These are phyloP conservation scores for Platorchestia sp. DNA, from an alignment of 1,140 invertebrate genomes.

Conservation along the genomic window DNA sequence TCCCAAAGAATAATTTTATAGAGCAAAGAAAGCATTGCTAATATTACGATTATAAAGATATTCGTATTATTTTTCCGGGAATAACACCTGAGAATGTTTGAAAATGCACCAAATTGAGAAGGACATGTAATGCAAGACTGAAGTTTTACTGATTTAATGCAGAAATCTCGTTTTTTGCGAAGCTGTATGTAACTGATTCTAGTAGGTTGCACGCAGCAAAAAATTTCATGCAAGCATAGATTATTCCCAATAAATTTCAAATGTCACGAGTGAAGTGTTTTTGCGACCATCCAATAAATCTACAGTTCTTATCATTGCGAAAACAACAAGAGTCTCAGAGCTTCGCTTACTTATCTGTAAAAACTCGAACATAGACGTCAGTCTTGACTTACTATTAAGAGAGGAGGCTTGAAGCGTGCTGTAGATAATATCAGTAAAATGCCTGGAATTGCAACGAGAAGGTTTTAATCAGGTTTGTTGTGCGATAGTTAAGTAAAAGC, in stretches of 20 bases:
- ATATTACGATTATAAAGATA: no score
- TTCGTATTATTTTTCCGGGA: no score
- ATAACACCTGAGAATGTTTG: no score
- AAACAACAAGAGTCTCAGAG: neutral
- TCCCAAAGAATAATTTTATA: no score
- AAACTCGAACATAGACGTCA: neutral
- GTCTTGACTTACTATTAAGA: neutral
- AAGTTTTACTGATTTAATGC: neutral
- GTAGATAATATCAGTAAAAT: neutral
- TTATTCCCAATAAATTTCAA: neutral
- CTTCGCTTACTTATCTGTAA: neutral
- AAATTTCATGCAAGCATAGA: neutral
- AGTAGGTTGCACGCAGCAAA: neutral
- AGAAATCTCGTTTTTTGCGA: neutral
- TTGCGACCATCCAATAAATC: neutral
- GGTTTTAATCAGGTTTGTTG: neutral
- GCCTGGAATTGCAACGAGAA: neutral
- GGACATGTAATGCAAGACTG: no score
- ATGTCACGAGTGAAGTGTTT: neutral
- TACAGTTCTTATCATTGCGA: neutral
- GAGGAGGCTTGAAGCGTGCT: neutral
- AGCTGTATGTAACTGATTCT: neutral
- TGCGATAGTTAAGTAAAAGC: slow-evolving; percentile 10
- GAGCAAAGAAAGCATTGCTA: no score
- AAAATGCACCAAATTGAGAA: no score